Percentiles rank a stretch among this genome's conserved stretches.
phyloP scores from a whole-genome alignment of 1,140 invertebrate species.

The Scylla paramamosain region DNA sequence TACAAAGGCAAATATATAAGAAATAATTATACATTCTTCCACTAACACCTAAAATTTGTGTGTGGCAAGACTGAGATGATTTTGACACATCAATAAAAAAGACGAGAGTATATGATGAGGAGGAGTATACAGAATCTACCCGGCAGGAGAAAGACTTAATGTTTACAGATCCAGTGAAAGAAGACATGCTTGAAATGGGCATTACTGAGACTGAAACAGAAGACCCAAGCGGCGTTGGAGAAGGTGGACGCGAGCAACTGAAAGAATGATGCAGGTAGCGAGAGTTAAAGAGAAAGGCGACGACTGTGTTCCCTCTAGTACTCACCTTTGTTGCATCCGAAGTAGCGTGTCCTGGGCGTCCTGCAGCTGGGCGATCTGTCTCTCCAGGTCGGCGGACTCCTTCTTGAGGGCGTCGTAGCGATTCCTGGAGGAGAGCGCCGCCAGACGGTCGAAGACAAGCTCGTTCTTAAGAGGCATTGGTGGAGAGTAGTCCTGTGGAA shows the following conservation, averaged over 20 bases:
- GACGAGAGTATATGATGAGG: too few species aligned
- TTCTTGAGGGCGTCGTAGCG: slow-evolving; percentile 89
- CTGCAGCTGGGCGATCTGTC: slow-evolving; percentile 92
- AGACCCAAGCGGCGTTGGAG: too few species aligned
- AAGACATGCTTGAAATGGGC: not conserved
- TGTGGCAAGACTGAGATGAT: too few species aligned
- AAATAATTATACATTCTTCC: too few species aligned
- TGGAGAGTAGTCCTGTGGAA: slow-evolving; percentile 25
- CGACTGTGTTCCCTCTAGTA: not conserved
- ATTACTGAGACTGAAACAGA: too few species aligned
- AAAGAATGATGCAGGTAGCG: not conserved
- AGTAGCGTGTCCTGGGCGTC: slow-evolving; percentile 91
- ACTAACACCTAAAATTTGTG: too few species aligned
- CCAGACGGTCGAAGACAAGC: slow-evolving; percentile 89
- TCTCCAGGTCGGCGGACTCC: slow-evolving; percentile 90
- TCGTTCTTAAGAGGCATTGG: slow-evolving; percentile 83
- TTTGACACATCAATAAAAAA: too few species aligned
- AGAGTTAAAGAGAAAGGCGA: not conserved
- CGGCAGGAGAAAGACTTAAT: too few species aligned
- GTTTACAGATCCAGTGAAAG: too few species aligned
- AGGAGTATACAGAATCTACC: too few species aligned
- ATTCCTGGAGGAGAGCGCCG: slow-evolving; percentile 86
- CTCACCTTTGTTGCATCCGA: slow-evolving; percentile 91
- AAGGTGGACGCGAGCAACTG: too few species aligned
- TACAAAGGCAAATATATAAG: too few species aligned